A percentile compares a stretch with the other conserved stretches of the same genome.
These are phyloP conservation scores for Drepana arcuata DNA, from an alignment of 1,140 invertebrate genomes.

Conservation along the genomic window DNA sequence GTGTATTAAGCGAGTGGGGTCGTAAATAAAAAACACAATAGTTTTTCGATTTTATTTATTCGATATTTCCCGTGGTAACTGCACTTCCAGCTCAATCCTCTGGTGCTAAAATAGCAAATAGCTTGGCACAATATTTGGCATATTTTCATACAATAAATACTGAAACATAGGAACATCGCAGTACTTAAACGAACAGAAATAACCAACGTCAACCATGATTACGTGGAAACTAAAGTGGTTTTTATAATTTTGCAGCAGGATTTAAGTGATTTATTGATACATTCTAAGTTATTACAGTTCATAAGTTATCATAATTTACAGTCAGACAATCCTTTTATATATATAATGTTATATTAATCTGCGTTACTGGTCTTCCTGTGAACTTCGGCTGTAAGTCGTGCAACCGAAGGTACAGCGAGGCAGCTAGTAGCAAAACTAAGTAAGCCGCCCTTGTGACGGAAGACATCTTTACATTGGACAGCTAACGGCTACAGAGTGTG, in stretches of 20 bases:
- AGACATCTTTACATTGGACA: no score
- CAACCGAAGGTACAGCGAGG: no score
- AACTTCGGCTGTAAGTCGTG: no score
- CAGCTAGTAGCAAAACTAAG: no score
- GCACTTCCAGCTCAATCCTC: constrained; percentile 19
- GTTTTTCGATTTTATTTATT: constrained; percentile 54
- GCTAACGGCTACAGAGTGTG: no score
- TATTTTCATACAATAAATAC: constrained; percentile 4
- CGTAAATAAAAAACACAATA: constrained; percentile 21
- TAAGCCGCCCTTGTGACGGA: no score
- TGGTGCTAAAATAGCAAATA: constrained; percentile 25
- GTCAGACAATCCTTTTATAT: constrained; percentile 55
- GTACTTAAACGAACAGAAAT: background rate
- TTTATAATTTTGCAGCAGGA: background rate
- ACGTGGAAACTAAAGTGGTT: background rate
- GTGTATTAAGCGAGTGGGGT: no score
- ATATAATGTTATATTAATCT: no score
- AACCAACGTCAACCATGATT: no score
- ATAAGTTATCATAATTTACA: constrained; percentile 45
- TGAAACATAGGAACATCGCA: background rate
- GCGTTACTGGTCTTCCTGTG: no score
- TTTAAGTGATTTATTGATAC: constrained; percentile 7
- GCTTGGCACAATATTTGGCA: constrained; percentile 63
- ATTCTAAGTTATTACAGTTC: constrained; percentile 29
- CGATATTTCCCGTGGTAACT: constrained; percentile 46